Conservation (phyloP, 2,113 vertebrate genomes). For the Python bivittatus region DNA sequence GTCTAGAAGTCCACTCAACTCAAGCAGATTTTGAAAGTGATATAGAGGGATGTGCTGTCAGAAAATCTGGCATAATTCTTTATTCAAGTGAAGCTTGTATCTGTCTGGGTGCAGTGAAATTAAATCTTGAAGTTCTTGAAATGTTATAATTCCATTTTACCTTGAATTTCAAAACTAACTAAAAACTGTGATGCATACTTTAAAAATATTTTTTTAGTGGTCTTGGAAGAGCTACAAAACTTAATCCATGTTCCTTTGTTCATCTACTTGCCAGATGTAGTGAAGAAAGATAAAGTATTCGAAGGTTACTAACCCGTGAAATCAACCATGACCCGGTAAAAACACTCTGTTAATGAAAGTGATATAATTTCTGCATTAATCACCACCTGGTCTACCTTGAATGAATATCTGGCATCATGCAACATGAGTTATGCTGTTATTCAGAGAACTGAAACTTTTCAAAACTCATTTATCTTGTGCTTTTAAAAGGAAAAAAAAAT, state of each 20-base stretch:
- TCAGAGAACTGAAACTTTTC: not conserved
- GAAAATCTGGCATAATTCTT: not conserved
- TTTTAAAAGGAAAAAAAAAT: not conserved
- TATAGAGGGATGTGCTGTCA: not conserved
- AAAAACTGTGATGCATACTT: not conserved
- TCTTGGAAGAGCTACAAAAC: not conserved
- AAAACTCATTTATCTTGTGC: not conserved
- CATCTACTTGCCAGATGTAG: not conserved
- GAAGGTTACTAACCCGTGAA: slow-evolving; percentile 35
- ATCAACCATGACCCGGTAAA: slow-evolving; percentile 29
- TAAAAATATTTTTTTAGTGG: not conserved
- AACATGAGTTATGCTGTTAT: not conserved
- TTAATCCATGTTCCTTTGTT: not conserved
- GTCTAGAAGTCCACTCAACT: not conserved
- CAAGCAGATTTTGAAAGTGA: not conserved
- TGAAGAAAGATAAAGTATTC: slow-evolving; percentile 20
- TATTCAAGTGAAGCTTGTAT: not conserved
- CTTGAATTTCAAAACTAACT: not conserved
- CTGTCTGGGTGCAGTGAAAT: not conserved
- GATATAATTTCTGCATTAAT: slow-evolving; percentile 1
- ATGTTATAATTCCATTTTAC: not conserved
- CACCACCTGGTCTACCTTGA: not conserved
- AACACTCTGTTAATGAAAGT: slow-evolving; percentile 5
- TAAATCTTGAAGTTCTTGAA: not conserved
- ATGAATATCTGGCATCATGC: not conserved